Percentiles rank a stretch among this genome's conserved stretches.
These are phyloP conservation scores for Mongoloraphidia duomilia DNA, from an alignment of 2,888 invertebrate genomes.

Conservation along the genomic window DNA sequence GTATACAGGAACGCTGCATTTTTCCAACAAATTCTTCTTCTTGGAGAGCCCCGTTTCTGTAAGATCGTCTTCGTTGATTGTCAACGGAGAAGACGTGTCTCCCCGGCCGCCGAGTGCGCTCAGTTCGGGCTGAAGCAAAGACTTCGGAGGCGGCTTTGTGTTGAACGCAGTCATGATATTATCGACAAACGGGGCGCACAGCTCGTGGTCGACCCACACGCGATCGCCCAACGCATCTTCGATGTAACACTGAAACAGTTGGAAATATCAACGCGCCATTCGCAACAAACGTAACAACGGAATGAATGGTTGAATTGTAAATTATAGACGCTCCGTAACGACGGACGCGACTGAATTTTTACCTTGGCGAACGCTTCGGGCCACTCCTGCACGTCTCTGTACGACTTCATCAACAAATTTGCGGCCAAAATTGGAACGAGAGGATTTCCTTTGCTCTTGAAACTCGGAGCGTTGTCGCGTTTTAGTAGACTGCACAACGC, in stretches of 20 bases:
- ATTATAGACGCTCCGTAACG: too few species aligned
- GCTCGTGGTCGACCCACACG: conserved; percentile 84
- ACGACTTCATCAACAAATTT: conserved; percentile 71
- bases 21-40: conserved; percentile 7
- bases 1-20: conserved; percentile 1
- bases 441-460: conserved; percentile 69
- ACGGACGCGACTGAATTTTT: conserved; percentile 9
- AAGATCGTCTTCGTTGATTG: conserved; percentile 39
- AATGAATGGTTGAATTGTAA: too few species aligned
- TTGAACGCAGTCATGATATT: conserved; percentile 79
- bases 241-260: conserved; percentile 56
- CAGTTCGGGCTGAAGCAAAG: conserved; percentile 46
- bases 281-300: too few species aligned
- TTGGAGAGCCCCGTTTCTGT: conserved; percentile 39
- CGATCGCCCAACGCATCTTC: conserved; percentile 91
- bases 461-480: conserved; percentile 42
- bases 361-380: conserved; percentile 85
- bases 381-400: conserved; percentile 73
- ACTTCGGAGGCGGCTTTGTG: conserved; percentile 60
- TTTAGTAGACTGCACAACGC: conserved; percentile 70
- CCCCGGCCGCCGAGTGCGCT: conserved; percentile 34
- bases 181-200: conserved; percentile 81
- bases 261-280: background rate
- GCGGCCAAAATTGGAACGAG: conserved; percentile 69
- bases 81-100: conserved; percentile 29